Percentiles rank a stretch among this genome's conserved stretches.
Evolutionary conservation across 2,888 invertebrate species (phyloP).

Genomic region (Scaptomyza cyrtandrae): DNA sequence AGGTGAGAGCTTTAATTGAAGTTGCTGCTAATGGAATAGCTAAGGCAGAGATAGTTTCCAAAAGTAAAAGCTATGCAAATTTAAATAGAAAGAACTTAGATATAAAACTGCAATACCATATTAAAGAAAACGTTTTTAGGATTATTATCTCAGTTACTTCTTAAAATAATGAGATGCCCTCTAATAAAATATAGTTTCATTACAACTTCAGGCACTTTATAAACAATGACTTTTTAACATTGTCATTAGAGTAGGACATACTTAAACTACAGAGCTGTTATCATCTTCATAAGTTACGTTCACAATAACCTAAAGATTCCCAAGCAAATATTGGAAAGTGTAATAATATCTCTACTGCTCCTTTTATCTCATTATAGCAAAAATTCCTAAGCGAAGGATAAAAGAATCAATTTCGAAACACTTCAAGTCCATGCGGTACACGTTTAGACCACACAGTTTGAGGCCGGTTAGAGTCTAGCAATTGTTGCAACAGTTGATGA

Average conservation of each 20-base stretch:
- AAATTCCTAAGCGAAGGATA: slow-evolving; percentile 27
- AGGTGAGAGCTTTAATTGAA: slow-evolving; percentile 1
- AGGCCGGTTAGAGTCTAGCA: slow-evolving; percentile 39
- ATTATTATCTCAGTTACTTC: neutral
- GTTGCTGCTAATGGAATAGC: neutral
- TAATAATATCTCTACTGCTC: too few relatives aligned
- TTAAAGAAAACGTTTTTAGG: neutral
- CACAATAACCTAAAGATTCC: too few relatives aligned
- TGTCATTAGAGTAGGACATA: neutral
- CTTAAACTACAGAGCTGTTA: too few relatives aligned
- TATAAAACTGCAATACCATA: too few relatives aligned
- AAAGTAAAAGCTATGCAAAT: too few relatives aligned
- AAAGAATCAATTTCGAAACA: slow-evolving; percentile 31
- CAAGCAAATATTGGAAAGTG: too few relatives aligned
- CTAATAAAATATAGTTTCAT: too few relatives aligned
- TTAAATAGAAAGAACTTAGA: too few relatives aligned
- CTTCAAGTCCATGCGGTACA: slow-evolving; percentile 21
- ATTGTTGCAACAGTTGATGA: slow-evolving; percentile 43
- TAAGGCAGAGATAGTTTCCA: neutral
- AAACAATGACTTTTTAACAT: neutral
- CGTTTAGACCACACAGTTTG: slow-evolving; percentile 25
- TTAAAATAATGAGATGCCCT: neutral
- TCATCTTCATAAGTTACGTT: too few relatives aligned
- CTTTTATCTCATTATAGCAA: too few relatives aligned
- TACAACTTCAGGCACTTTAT: neutral